Base-by-base conservation (phyloP, 2,888 invertebrate species). In the Nephrotoma flavescens region DNA sequence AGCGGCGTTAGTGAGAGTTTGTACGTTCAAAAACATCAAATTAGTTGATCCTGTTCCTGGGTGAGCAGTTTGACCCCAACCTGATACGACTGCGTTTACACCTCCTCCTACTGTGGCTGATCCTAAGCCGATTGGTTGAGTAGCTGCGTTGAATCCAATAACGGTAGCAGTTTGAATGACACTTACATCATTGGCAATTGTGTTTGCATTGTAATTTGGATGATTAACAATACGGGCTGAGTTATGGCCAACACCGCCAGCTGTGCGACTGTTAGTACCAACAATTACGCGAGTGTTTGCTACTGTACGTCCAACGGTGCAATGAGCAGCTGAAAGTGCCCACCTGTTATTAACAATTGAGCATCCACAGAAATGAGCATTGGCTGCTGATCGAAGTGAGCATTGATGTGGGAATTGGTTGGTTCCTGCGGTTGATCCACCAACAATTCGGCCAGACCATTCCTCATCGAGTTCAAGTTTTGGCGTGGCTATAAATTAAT, bases 281-380 rank as follows among this genome's bases (percentile, higher is more conserved):
- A 86, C 86, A 41, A 84, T 83, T 31, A 87, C 86, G 19, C 88
- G 86, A 9, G 87, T 86, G 11, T 83, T 83, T 42, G 84, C 83
- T 12, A 47, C 7, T 31, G 85, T 85, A 52, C 87, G 87, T n/a
- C 83, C 85, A 71, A 88, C 45, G 31, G 88, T 88, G 86, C 90
- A 90, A 87, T 89, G 89, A 83, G 89, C 89, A 41, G 89, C 89
- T n/a, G 89, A 88, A 0, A 89, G 85, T 12, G 89, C 88, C 88
- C 88, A 89, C 44, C 88, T 87, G 6, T 86, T 86, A 85, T 87
- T 89, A 42, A 90, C 87, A 86, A 90, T 89, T 6, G 89, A 88
- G 41, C 89, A 89, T 83, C 89, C 90, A 86, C 90, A 90, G 86
- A 87, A 87, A 86, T 89, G 89, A 15, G 45, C 83, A 41, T 87